A percentile compares a stretch with the other conserved stretches of the same genome.
Evolutionary conservation across 1,140 invertebrate species (phyloP).

Genomic region (Geopemphigus sp.): DNA sequence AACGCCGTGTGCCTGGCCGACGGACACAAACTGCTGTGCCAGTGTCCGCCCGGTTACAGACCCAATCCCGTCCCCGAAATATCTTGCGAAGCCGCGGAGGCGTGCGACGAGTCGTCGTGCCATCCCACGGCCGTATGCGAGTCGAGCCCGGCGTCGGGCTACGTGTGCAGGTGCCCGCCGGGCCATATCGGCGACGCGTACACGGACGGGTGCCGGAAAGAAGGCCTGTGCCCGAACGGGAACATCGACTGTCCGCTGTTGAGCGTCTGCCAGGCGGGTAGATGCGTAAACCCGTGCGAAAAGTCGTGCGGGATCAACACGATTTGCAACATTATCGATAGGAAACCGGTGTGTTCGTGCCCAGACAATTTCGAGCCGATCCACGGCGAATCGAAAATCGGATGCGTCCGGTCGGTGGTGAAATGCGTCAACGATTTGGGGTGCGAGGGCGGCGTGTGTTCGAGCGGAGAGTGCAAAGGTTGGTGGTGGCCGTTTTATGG

Average conservation of each 20-base stretch:
- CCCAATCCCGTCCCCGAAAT: slow-evolving; percentile 67
- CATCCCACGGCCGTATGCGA: slow-evolving; percentile 77
- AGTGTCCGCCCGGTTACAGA: slow-evolving; percentile 75
- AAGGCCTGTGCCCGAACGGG: slow-evolving; percentile 54
- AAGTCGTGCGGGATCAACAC: slow-evolving; percentile 79
- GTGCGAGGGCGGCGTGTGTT: slow-evolving; percentile 74
- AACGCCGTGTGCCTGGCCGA: slow-evolving; percentile 81
- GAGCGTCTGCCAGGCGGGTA: slow-evolving; percentile 69
- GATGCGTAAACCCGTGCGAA: slow-evolving; percentile 76
- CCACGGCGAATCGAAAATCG: slow-evolving; percentile 62
- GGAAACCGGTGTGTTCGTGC: slow-evolving; percentile 79
- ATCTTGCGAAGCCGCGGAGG: slow-evolving; percentile 54
- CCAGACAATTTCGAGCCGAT: slow-evolving; percentile 60
- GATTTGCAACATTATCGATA: slow-evolving; percentile 74
- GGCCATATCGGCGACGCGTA: slow-evolving; percentile 73
- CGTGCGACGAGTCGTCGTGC: slow-evolving; percentile 69
- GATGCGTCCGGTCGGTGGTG: slow-evolving; percentile 59
- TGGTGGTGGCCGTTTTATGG: not conserved
- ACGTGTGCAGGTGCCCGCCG: slow-evolving; percentile 77
- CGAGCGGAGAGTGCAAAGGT: slow-evolving; percentile 76
- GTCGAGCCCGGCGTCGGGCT: slow-evolving; percentile 65
- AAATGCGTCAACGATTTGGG: slow-evolving; percentile 67
- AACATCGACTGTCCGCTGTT: slow-evolving; percentile 65
- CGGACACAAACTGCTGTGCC: slow-evolving; percentile 72
- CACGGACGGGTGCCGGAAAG: slow-evolving; percentile 64